phyloP scores from a whole-genome alignment of 2,888 invertebrate genomes.

The Diadromus collaris region DNA sequence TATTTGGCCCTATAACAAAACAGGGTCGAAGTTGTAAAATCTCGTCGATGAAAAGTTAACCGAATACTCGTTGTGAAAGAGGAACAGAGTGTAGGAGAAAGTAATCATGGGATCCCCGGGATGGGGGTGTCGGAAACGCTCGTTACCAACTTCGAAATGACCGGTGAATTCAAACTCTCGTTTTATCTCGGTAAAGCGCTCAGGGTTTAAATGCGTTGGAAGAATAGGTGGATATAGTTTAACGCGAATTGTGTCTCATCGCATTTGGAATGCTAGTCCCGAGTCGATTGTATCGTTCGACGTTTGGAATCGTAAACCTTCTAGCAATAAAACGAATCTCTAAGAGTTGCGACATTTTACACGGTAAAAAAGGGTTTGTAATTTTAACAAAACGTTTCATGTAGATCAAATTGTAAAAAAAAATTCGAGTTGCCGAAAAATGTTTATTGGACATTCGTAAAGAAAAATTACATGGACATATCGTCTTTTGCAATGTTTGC shows the following conservation, averaged over 20 bases:
- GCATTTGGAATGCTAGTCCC: slow-evolving; percentile 26
- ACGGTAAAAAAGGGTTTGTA: too few species aligned
- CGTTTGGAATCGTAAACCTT: slow-evolving; percentile 56
- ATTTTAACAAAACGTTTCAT: too few species aligned
- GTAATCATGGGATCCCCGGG: background rate
- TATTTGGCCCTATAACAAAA: background rate
- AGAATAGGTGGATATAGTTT: slow-evolving; percentile 31
- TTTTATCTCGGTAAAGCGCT: slow-evolving; percentile 38
- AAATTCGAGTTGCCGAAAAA: too few species aligned
- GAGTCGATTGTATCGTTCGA: slow-evolving; percentile 60
- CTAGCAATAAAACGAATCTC: slow-evolving; percentile 38
- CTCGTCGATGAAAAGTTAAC: background rate
- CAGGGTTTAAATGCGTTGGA: slow-evolving; percentile 5
- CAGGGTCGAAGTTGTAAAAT: slow-evolving; percentile 23
- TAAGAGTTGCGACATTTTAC: slow-evolving; percentile 9
- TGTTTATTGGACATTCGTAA: too few species aligned
- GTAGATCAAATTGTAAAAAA: too few species aligned
- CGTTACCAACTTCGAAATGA: slow-evolving; percentile 57
- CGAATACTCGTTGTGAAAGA: background rate
- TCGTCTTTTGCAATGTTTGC: too few species aligned
- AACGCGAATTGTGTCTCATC: slow-evolving; percentile 13
- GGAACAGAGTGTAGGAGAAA: slow-evolving; percentile 8
- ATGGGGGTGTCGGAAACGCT: slow-evolving; percentile 30
- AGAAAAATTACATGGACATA: too few species aligned
- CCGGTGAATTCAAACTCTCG: slow-evolving; percentile 52